These are phyloP conservation scores for Bergia sp. DNA, from an alignment of 92 coral and sea anemone species.

Conservation along the genomic window DNA sequence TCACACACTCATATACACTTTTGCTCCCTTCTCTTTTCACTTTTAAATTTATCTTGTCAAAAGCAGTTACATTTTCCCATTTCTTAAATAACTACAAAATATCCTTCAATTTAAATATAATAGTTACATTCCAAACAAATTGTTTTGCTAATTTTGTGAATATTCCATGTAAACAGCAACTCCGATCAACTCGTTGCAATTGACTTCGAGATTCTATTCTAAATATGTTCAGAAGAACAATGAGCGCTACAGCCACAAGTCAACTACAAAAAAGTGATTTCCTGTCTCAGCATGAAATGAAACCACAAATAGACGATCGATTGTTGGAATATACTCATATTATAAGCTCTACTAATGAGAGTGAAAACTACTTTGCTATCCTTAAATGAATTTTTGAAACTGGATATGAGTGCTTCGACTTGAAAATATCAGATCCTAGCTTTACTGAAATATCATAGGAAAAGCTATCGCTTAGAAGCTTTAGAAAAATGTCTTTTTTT, in stretches of 20 bases:
- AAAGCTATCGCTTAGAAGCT: neutral
- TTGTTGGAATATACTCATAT: neutral
- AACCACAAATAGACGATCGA: neutral
- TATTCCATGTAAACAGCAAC: neutral
- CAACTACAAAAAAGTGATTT: neutral
- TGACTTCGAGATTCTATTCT: neutral
- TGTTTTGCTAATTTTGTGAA: neutral
- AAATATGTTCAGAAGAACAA: no score
- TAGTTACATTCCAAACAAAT: conserved; percentile 18
- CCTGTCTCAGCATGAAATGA: neutral
- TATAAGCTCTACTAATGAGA: neutral
- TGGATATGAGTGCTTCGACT: neutral
- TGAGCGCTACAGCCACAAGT: neutral
- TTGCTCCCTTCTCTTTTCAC: neutral
- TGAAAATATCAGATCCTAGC: neutral
- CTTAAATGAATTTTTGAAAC: neutral
- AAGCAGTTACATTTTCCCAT: neutral
- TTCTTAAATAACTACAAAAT: conserved; percentile 42
- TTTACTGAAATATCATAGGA: neutral
- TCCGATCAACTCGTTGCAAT: neutral
- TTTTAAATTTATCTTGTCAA: neutral
- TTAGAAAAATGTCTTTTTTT: neutral
- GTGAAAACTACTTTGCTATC: conserved; percentile 1
- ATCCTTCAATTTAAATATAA: conserved; percentile 26
- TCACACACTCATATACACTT: conserved; percentile 2